Evolutionary conservation across 2,113 vertebrate genomes (phyloP), one percentile per base, ranked within the genome.

Genomic region (Columba livia): DNA sequence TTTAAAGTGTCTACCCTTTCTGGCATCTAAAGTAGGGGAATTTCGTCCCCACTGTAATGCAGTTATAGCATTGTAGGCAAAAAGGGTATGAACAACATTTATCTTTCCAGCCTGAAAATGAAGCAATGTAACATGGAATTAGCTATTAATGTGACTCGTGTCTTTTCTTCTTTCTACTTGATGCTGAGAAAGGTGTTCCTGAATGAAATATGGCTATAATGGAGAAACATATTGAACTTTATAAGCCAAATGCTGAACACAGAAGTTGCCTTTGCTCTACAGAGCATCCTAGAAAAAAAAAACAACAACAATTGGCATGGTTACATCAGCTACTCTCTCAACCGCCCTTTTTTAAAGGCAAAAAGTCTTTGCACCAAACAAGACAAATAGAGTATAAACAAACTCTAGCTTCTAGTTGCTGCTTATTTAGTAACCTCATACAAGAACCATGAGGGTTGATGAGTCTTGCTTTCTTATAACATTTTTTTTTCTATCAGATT

Each of bases 281-380:
- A 61, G 88, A 93, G 60, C 67, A 42, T 40, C 92, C 79, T 95
- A 72, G 80, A 95, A 95, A 79, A 36, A 36, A 36, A 36, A 95
- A 96, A 96, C 95, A 47, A 47, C 17, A 85, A 31, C 57, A 70
- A 47, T 79, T 88, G 90, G 44, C 65, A 79, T 90, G 88, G 81
- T 97, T 94, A 78, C 71, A 87, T 91, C 95, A 95, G 54, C 42
- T 90, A 93, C 83, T 97, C 81, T 96, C 65, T 93, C 92, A 93
- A 66, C 48, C 96, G 91, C 34, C 34, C 67, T 92, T 93, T 94
- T 87, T 50, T 34, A 88, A 86, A 94, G n/a, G 67, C 34, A 89
- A 87, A 93, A 97, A 50, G 9, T 71, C 82, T 95, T 94, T 74
- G 40, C 74, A 75, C 61, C 24, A 77, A 78, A 90, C 40, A 95